These are phyloP conservation scores for Myotis myotis DNA, from an alignment of 2,797 vertebrate species.

Conservation along the genomic window DNA sequence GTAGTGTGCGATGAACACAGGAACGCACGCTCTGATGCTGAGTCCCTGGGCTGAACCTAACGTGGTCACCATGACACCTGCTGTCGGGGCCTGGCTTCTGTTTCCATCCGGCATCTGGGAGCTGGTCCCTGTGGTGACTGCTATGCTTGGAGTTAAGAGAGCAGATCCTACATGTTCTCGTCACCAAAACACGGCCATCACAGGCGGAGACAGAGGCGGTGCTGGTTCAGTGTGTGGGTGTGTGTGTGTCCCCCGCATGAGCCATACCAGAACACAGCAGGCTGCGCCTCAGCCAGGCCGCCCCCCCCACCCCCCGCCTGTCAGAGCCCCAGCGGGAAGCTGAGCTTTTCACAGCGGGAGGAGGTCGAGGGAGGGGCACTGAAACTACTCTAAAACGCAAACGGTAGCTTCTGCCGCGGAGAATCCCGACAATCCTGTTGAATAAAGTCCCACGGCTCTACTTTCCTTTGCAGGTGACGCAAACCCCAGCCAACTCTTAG, in stretches of 20 bases:
- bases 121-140: neutral
- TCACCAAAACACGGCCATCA: rapidly evolving
- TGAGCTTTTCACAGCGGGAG: rapidly evolving
- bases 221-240: rapidly evolving
- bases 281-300: too few relatives aligned
- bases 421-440: rapidly evolving
- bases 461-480: neutral
- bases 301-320: too few relatives aligned
- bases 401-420: neutral
- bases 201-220: neutral
- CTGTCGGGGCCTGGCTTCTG: too few relatives aligned
- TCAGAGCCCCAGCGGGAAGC: too few relatives aligned
- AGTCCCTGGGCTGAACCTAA: neutral
- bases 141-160: rapidly evolving
- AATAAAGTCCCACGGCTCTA: neutral
- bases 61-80: rapidly evolving
- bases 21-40: neutral
- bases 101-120: too few relatives aligned
- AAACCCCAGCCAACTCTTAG: neutral
- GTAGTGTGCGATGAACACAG: neutral
- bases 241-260: too few relatives aligned
- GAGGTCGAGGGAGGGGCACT: rapidly evolving
- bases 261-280: too few relatives aligned
- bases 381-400: neutral
- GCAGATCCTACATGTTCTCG: neutral